Evolutionary conservation across 2,888 invertebrate species (phyloP).

Genomic region (Nudaria mundana): DNA sequence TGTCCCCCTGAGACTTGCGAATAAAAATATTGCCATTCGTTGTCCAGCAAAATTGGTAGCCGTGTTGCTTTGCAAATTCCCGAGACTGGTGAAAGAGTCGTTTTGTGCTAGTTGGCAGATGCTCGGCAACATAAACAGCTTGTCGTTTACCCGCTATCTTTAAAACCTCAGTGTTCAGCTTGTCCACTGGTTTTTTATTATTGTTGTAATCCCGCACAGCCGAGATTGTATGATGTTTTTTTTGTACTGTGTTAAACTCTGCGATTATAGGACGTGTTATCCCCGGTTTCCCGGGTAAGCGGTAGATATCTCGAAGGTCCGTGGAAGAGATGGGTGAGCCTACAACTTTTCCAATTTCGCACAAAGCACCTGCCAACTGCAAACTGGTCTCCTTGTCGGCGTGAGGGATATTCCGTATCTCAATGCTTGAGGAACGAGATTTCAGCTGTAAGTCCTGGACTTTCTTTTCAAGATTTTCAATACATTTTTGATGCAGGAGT

Average conservation of each 20-base stretch:
- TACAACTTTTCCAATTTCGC: background rate
- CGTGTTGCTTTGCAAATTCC: background rate
- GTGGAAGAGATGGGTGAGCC: background rate
- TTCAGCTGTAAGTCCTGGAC: background rate
- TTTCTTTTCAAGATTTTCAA: background rate
- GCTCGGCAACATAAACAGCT: slow-evolving; percentile 2
- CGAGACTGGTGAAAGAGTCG: slow-evolving; percentile 2
- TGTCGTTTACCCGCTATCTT: background rate
- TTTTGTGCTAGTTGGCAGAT: background rate
- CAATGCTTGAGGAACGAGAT: too few relatives aligned
- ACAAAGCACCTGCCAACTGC: background rate
- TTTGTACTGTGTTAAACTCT: background rate
- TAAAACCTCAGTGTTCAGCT: background rate
- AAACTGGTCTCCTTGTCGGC: background rate
- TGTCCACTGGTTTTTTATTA: background rate
- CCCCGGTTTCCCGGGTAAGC: background rate
- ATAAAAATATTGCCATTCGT: slow-evolving; percentile 2
- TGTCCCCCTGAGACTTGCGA: too few relatives aligned
- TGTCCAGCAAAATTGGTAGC: background rate
- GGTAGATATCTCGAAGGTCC: background rate
- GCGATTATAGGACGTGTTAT: background rate
- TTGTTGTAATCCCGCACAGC: background rate
- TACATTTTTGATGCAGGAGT: background rate
- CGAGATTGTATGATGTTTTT: background rate
- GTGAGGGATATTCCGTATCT: background rate